Percentiles rank a stretch among this genome's conserved stretches.
Conservation (phyloP, 2,113 vertebrate genomes). For the Syrmaticus mikado region DNA sequence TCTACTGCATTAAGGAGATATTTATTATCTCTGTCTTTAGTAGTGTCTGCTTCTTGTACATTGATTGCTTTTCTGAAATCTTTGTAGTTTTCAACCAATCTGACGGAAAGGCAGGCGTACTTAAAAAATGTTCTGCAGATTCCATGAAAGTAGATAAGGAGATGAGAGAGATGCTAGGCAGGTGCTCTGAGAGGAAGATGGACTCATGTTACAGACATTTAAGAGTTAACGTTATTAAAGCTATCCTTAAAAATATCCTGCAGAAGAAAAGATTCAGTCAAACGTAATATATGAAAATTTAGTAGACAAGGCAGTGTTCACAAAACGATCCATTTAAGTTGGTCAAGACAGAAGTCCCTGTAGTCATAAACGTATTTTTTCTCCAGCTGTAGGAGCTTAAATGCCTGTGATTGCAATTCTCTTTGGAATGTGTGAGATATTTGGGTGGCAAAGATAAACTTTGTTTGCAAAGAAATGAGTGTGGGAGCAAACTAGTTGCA, state of each 20-base stretch:
- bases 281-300: not conserved
- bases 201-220: fast-evolving
- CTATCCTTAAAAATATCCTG: not conserved
- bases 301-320: fast-evolving
- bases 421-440: not conserved
- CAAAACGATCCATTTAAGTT: not conserved
- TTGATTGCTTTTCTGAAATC: not conserved
- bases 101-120: not conserved
- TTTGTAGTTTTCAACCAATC: not conserved
- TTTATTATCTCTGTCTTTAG: not conserved
- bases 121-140: not conserved
- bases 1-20: not conserved
- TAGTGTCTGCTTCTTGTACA: not conserved
- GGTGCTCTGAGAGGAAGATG: not conserved
- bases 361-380: not conserved
- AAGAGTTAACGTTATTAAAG: not conserved
- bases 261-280: not conserved
- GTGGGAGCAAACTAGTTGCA: not conserved
- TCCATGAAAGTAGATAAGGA: not conserved
- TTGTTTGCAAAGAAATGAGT: not conserved
- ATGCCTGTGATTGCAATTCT: not conserved
- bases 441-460: not conserved
- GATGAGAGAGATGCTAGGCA: not conserved
- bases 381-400: not conserved
- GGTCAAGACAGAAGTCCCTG: not conserved